A percentile compares a stretch with the other conserved stretches of the same genome.
These are phyloP conservation scores for Callipepla squamata DNA, from an alignment of 2,113 vertebrate species.

Conservation along the genomic window DNA sequence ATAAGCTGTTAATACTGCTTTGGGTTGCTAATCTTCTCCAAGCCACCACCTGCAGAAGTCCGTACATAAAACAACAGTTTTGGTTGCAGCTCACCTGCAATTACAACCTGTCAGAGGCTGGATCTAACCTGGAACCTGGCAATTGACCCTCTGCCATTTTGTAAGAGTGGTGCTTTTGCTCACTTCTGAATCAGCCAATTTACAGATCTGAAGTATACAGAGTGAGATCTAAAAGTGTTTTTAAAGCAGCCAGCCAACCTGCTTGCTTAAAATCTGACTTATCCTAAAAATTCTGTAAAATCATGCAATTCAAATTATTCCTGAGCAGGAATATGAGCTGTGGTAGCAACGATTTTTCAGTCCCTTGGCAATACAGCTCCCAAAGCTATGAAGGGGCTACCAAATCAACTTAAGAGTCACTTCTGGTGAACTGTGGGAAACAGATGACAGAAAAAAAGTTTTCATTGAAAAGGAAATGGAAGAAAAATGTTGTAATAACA, in stretches of 20 bases:
- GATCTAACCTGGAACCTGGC: slow-evolving; percentile 17
- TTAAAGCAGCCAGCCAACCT: background rate
- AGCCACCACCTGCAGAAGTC: slow-evolving; percentile 68
- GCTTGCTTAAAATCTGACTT: background rate
- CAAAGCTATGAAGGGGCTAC: fast-evolving
- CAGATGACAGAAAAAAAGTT: background rate
- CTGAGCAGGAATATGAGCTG: background rate
- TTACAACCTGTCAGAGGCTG: slow-evolving; percentile 37
- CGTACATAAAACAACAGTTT: slow-evolving; percentile 49
- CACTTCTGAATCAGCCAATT: slow-evolving; percentile 13
- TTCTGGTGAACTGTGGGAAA: background rate
- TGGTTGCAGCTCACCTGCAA: slow-evolving; percentile 51
- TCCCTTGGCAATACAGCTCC: background rate
- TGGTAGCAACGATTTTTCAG: background rate
- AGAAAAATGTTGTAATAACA: background rate
- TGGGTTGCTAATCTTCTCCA: slow-evolving; percentile 43
- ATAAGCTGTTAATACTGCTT: slow-evolving; percentile 63
- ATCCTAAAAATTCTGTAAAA: background rate
- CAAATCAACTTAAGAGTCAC: background rate
- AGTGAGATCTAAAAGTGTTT: background rate
- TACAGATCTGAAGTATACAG: background rate
- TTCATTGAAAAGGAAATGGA: background rate
- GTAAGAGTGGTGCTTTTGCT: background rate
- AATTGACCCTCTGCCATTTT: background rate
- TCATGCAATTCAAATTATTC: background rate